A percentile compares a stretch with the other conserved stretches of the same genome.
Conservation (phyloP, 2,797 vertebrate genomes). For the Lepilemur ruficaudatus region DNA sequence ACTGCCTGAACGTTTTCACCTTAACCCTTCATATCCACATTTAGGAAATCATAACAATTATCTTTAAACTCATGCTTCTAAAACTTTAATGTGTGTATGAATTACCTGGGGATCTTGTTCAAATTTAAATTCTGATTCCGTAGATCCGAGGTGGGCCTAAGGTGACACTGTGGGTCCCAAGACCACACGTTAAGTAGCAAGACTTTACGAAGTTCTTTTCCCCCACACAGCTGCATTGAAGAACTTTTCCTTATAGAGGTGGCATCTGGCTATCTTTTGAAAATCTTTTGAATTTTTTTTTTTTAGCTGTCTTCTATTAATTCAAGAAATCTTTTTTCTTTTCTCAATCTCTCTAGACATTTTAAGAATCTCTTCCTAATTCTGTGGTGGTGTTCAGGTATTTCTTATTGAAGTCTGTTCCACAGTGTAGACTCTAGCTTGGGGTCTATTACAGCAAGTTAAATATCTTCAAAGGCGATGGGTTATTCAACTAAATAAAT, state of each 20-base stretch:
- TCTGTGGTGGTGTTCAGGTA: neutral
- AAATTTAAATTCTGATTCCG: neutral
- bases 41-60: neutral
- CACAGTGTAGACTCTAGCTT: neutral
- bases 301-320: neutral
- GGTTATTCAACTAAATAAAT: neutral
- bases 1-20: neutral
- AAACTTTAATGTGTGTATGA: neutral
- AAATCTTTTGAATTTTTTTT: neutral
- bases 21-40: neutral
- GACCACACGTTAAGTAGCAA: neutral
- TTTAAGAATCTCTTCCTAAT: neutral
- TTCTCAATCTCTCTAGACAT: neutral
- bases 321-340: neutral
- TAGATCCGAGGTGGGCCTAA: neutral
- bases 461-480: neutral
- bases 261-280: neutral
- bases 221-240: neutral
- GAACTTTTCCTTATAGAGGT: neutral
- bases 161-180: neutral
- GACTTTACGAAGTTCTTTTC: neutral
- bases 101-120: neutral
- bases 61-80: neutral
- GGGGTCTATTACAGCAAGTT: neutral
- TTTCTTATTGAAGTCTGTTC: neutral